These are phyloP conservation scores for Bergia puertoricense DNA, from an alignment of 92 coral and sea anemone species.

Conservation along the genomic window DNA sequence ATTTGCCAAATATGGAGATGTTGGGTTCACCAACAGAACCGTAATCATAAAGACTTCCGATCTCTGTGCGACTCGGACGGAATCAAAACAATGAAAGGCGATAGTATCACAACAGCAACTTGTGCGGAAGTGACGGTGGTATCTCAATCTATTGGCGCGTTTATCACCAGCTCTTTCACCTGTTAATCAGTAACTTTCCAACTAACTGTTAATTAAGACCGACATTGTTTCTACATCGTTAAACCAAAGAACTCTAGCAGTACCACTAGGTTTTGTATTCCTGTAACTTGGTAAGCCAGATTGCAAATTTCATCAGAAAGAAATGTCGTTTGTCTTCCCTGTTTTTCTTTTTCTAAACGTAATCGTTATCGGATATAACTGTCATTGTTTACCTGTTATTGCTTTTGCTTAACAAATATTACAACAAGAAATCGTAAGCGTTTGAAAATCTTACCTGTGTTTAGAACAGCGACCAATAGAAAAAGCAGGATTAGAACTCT, in stretches of 20 bases:
- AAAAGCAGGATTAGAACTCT: not conserved
- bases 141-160: too few relatives aligned
- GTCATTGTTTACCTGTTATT: not conserved
- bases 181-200: not conserved
- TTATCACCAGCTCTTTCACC: not conserved
- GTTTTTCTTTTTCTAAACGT: too few relatives aligned
- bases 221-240: not conserved
- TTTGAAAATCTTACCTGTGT: conserved; percentile 4
- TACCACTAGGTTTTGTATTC: not conserved
- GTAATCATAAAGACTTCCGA: too few relatives aligned
- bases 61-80: too few relatives aligned
- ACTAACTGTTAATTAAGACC: not conserved
- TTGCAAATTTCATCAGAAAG: too few relatives aligned
- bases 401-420: not conserved
- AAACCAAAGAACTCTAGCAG: not conserved
- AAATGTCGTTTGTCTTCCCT: too few relatives aligned
- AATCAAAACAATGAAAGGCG: too few relatives aligned
- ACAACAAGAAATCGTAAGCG: not conserved
- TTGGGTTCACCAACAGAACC: too few relatives aligned
- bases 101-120: too few relatives aligned
- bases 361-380: not conserved
- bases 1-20: too few relatives aligned
- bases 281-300: not conserved
- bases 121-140: too few relatives aligned
- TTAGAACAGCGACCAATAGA: not conserved